A percentile compares a stretch with the other conserved stretches of the same genome.
Evolutionary conservation across 2,113 vertebrate species (phyloP).

Genomic region (Pipra filicauda): DNA sequence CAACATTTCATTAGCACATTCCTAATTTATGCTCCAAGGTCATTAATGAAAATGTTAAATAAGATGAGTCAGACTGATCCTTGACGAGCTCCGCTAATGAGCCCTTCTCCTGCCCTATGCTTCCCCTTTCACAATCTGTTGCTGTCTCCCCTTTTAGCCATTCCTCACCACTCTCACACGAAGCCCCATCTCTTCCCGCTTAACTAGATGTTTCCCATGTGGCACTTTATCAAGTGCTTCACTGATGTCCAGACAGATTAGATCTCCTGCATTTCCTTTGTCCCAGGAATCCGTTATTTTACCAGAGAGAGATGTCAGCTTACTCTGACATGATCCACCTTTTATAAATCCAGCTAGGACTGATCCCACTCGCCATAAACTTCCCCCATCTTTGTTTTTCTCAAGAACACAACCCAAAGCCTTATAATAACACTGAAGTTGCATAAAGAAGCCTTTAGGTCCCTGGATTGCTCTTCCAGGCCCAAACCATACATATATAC

Average conservation of each 20-base stretch:
- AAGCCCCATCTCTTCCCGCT: not conserved
- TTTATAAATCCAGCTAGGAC: not conserved
- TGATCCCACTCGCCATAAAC: not conserved
- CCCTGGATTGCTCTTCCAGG: not conserved
- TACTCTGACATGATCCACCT: not conserved
- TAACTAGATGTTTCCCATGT: constrained; percentile 58
- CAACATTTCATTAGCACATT: constrained; percentile 57
- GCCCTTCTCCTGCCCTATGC: constrained; percentile 59
- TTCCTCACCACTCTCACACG: constrained; percentile 44
- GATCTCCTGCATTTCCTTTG: constrained; percentile 6
- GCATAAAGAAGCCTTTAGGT: not conserved
- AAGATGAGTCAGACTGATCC: constrained; percentile 65
- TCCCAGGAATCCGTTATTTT: not conserved
- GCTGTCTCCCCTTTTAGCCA: constrained; percentile 59
- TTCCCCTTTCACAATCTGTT: constrained; percentile 40
- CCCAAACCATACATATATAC: not conserved
- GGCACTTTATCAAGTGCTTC: constrained; percentile 19
- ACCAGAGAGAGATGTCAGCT: not conserved
- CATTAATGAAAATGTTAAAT: constrained; percentile 69
- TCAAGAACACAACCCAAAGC: not conserved
- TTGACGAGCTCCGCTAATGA: constrained; percentile 59
- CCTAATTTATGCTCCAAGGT: constrained; percentile 67
- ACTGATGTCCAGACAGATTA: constrained; percentile 32
- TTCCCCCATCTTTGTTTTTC: not conserved
- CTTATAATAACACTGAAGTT: constrained; percentile 14